These are phyloP conservation scores for Vireo altiloquus DNA, from an alignment of 2,113 vertebrate species.

Conservation along the genomic window DNA sequence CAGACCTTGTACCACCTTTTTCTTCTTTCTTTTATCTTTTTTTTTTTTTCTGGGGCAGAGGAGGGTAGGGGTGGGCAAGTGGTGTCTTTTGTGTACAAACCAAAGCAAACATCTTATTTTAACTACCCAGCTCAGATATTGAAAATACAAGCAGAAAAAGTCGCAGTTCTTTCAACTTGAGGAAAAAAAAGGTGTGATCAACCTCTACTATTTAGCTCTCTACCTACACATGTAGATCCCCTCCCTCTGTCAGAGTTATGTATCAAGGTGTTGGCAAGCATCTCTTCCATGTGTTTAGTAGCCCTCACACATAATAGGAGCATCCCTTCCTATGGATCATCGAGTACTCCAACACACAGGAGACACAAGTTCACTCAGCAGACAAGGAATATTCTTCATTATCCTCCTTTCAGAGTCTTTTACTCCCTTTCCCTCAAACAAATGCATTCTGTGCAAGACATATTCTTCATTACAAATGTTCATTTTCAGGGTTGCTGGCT, in stretches of 20 bases:
- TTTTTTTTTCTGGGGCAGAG: fast-evolving
- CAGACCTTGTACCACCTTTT: background rate
- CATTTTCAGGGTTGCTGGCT: background rate
- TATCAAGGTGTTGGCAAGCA: background rate
- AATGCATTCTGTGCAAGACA: background rate
- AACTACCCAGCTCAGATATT: constrained; percentile 35
- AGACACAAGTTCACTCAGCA: background rate
- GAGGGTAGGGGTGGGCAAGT: background rate
- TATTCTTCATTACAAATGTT: background rate
- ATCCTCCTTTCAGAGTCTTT: background rate
- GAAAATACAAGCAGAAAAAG: constrained; percentile 11
- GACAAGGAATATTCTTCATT: background rate
- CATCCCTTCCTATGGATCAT: background rate
- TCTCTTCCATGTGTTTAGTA: background rate
- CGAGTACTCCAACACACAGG: background rate
- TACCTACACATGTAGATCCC: background rate
- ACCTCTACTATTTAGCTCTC: constrained; percentile 26
- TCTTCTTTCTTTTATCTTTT: no score
- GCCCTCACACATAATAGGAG: background rate
- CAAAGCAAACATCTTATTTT: constrained; percentile 55
- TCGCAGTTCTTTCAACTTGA: background rate
- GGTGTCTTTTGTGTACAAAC: background rate
- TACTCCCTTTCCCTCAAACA: background rate
- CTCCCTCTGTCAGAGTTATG: background rate
- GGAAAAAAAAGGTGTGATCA: background rate